Base-by-base conservation (phyloP, 2,797 vertebrate species). In the Hippoglossus hippoglossus region DNA sequence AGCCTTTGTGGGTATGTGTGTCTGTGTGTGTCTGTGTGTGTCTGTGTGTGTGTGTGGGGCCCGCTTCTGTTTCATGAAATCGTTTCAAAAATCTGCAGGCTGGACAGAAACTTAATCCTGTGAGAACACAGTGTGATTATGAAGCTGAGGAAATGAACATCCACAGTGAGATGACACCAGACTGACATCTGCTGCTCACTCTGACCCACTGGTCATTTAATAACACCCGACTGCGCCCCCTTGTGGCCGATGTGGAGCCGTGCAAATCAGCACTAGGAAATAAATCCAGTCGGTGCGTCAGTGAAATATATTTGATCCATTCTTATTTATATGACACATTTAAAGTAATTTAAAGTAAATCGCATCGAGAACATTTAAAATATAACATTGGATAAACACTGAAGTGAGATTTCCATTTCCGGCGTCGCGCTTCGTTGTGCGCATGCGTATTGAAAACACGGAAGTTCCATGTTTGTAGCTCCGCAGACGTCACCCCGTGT, bases 371-470 rank as follows among this genome's bases (percentile, higher is more conserved):
- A 6, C 1, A 8, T 8, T 46, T 18, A 19, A 19, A 46, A 46
- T 46, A 0, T 19, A 19, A 46, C 7, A 46, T 6, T 46, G 36
- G 18, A 46, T 46, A 46, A 46, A 39, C 36, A 13, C 36, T 34
- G 41, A 19, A 46, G 7, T 46, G 3, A 18, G 15, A 3, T 46
- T 46, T 46, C 18, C 12, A 46, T 46, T 46, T 26, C 31, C 24
- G 12, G 12, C 11, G 5, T 21, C n/a, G 71, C 58, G 62, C 3
- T 19, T 26, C 3, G 1, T 0, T 41, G 0, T 71, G 81, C 86
- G 81, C 88, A 85, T 0, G 91, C 83, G 88, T 65, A 73, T 15
- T 3, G 28, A 1, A 41, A 78, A 88, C 81, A 25, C 75, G 90
- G 90, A 90, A 89, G 80, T 0, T 1, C 2, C 12, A 15, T 18